Evolutionary conservation across 2,113 vertebrate genomes (phyloP).

Genomic region (Heterotis niloticus): DNA sequence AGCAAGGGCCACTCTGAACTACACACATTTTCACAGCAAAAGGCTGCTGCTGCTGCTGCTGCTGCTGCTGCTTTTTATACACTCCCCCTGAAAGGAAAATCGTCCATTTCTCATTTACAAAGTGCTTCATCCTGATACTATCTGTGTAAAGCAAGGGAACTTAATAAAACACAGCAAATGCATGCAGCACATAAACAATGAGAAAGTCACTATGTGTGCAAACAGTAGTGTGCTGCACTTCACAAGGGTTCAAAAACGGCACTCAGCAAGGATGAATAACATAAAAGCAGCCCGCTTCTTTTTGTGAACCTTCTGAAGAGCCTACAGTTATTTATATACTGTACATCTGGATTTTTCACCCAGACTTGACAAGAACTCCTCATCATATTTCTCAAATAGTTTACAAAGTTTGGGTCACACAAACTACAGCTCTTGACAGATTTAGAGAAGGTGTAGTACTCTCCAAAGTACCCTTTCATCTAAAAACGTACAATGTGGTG

Average conservation of each 20-base stretch:
- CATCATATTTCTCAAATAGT: conserved; percentile 28
- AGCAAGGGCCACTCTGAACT: conserved; percentile 26
- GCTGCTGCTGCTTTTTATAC: neutral
- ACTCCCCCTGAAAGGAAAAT: neutral
- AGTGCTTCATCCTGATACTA: neutral
- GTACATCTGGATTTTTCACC: neutral
- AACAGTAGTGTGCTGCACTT: neutral
- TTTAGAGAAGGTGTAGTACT: neutral
- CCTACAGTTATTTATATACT: too few species aligned
- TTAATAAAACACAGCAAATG: neutral
- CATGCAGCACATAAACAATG: neutral
- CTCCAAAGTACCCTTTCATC: neutral
- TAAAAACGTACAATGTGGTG: neutral
- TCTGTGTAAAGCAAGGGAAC: neutral
- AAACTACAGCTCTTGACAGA: conserved; percentile 38
- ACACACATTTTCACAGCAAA: neutral
- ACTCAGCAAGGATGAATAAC: neutral
- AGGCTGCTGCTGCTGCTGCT: neutral
- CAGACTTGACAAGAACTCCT: conserved; percentile 25
- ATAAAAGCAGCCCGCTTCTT: neutral
- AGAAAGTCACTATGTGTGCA: neutral
- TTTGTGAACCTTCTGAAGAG: neutral
- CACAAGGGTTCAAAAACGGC: neutral
- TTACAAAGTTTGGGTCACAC: conserved; percentile 41
- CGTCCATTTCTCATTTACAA: neutral